Evolutionary conservation across 2,797 vertebrate species (phyloP).

Genomic region (Perodicticus potto): DNA sequence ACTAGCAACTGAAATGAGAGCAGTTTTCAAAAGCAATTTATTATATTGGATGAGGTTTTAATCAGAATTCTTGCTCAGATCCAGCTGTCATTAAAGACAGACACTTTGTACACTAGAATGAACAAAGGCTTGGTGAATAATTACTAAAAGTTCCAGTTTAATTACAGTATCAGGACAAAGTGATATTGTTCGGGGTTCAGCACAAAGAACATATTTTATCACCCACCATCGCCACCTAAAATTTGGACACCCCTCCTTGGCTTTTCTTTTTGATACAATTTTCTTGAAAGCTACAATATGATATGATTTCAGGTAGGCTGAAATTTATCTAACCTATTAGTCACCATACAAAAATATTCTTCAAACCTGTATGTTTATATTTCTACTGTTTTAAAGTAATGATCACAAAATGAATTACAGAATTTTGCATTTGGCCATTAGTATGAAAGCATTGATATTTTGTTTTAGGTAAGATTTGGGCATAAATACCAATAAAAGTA

Average conservation of each 20-base stretch:
- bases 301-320: constrained; percentile 42
- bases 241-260: not conserved
- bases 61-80: constrained; percentile 73
- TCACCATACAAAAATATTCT: not conserved
- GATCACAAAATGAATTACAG: not conserved
- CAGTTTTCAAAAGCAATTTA: constrained; percentile 66
- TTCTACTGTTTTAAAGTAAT: not conserved
- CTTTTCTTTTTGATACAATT: constrained; percentile 37
- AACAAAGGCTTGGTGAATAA: constrained; percentile 64
- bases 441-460: not conserved
- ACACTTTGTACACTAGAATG: constrained; percentile 62
- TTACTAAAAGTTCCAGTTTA: constrained; percentile 74
- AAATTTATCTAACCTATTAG: constrained; percentile 1
- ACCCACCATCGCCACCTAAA: not conserved
- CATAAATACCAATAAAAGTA: not conserved
- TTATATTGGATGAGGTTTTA: constrained; percentile 75
- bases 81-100: constrained; percentile 70
- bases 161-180: constrained; percentile 60
- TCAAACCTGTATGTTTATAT: not conserved
- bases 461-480: not conserved
- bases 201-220: constrained; percentile 38
- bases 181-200: not conserved
- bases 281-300: constrained; percentile 28
- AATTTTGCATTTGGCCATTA: not conserved
- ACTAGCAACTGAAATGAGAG: constrained; percentile 56